These are phyloP conservation scores for Galeopterus variegatus DNA, from an alignment of 2,113 vertebrate genomes.

Conservation along the genomic window DNA sequence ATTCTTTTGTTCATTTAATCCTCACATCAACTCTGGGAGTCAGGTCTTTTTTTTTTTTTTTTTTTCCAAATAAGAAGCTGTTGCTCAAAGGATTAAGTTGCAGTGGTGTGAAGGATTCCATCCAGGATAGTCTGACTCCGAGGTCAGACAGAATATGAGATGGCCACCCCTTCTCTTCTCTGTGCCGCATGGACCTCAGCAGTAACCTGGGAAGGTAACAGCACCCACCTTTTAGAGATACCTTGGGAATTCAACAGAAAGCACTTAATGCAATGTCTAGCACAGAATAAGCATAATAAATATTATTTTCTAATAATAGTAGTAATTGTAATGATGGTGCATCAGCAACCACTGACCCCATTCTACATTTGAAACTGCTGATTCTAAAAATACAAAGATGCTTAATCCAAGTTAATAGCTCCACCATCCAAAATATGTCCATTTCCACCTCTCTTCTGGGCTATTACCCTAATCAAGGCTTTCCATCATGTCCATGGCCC, in stretches of 20 bases:
- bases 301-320: background rate
- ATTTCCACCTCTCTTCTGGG: background rate
- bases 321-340: background rate
- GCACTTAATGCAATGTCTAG: background rate
- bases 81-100: background rate
- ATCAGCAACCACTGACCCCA: background rate
- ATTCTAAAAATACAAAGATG: background rate
- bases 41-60: no score
- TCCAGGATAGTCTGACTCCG: background rate
- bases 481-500: background rate
- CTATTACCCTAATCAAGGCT: background rate
- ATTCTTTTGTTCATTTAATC: background rate
- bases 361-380: background rate
- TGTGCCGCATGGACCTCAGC: rapidly evolving
- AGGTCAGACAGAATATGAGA: background rate
- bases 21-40: background rate
- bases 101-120: background rate
- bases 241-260: background rate
- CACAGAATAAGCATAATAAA: no score
- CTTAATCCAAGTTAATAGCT: background rate
- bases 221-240: no score
- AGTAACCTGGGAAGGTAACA: background rate
- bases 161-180: no score
- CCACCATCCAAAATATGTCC: background rate
- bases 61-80: background rate